A percentile compares a stretch with the other conserved stretches of the same genome.
Conservation (phyloP, 2,797 vertebrate genomes). For the Bradypodion pumilum region DNA sequence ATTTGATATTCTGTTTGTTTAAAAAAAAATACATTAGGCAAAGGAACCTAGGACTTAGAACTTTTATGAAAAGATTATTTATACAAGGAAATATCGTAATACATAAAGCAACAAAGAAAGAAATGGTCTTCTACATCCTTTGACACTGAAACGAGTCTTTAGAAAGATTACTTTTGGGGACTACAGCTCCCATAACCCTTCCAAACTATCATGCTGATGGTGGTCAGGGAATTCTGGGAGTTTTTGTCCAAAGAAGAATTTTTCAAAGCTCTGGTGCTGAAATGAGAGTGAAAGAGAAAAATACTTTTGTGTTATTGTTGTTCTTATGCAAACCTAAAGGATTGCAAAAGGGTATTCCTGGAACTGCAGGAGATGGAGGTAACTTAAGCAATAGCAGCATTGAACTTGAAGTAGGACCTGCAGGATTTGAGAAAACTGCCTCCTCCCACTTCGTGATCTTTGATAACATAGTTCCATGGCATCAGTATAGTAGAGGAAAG, state of each 20-base stretch:
- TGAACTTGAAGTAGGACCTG: background rate
- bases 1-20: conserved; percentile 83
- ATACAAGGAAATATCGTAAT: background rate
- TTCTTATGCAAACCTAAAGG: background rate
- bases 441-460: background rate
- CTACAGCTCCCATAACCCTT: too few relatives aligned
- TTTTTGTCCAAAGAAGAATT: too few relatives aligned
- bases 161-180: too few relatives aligned
- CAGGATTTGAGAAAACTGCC: background rate
- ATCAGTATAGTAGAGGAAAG: background rate
- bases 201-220: too few relatives aligned
- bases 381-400: background rate
- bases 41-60: background rate
- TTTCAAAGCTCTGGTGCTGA: too few relatives aligned
- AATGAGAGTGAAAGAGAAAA: background rate
- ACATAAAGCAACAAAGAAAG: background rate
- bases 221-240: too few relatives aligned
- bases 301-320: background rate
- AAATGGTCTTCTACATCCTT: background rate
- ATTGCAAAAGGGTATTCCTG: background rate
- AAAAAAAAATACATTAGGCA: conserved; percentile 38
- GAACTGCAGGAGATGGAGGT: background rate
- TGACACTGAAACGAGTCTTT: background rate
- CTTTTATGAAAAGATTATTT: background rate
- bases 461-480: background rate